phyloP scores from a whole-genome alignment of 1,140 invertebrate genomes.

The Dinothrombium tinctorium region DNA sequence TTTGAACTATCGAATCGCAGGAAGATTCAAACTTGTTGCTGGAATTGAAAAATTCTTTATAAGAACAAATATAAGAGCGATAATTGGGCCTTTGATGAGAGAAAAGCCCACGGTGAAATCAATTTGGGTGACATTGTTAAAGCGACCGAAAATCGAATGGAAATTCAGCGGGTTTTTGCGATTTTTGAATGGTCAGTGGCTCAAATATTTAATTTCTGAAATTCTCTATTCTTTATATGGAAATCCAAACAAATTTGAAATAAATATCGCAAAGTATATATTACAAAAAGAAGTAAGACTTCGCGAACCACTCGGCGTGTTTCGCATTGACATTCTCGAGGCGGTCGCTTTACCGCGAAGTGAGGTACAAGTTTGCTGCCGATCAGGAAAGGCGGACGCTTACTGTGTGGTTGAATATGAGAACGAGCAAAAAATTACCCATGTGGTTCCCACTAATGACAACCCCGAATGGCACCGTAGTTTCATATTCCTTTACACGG shows the following conservation, averaged over 20 bases:
- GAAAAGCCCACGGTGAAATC: not conserved
- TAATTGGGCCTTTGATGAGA: not conserved
- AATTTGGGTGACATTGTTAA: not conserved
- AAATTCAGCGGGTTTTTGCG: not conserved
- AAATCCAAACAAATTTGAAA: not conserved
- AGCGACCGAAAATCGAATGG: conserved; percentile 2
- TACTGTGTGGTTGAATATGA: not conserved
- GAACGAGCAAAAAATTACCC: not conserved
- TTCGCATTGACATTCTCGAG: not conserved
- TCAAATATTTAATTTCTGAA: not conserved
- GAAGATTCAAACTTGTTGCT: not conserved
- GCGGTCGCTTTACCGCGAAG: not conserved
- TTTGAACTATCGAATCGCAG: not conserved
- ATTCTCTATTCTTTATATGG: not conserved
- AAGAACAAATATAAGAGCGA: not conserved
- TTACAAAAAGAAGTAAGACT: not conserved
- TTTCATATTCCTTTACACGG: not conserved
- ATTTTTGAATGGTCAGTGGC: not conserved
- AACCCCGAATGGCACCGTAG: conserved; percentile 1
- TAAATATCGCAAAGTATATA: not conserved
- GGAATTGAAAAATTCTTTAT: not conserved
- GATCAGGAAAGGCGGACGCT: not conserved
- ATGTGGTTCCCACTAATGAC: not conserved
- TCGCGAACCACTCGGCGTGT: not conserved
- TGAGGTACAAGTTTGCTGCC: not conserved